Evolutionary conservation across 2,797 vertebrate genomes (phyloP), one percentile per base, ranked within the genome.

Genomic region (Poliocrania exsul): DNA sequence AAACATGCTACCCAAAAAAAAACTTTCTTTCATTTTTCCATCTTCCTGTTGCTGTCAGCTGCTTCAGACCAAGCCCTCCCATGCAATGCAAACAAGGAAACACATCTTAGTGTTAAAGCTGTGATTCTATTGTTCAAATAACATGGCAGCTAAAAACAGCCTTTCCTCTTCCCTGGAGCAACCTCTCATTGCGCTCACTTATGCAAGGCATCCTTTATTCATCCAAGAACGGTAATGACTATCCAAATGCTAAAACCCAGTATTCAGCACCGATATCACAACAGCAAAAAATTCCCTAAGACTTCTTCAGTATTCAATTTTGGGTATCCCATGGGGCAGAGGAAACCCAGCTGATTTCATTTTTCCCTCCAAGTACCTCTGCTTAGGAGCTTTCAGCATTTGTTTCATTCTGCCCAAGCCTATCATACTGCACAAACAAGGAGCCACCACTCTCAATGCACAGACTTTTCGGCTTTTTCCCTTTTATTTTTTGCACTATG

Each of bases 81-180:
- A n/a, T 44, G 38, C 13, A 1, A 90, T n/a, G 64, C 77, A 90
- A 94, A 93, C 81, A 91, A 86, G 92, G 91, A 94, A 97, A 94
- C 58, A 42, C 35, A 69, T 85, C 89, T 74, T 18, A 19, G 28
- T 13, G 35, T 92, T 88, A 90, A 67, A 75, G 79, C 69, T 40
- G 61, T 8, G 8, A 80, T 62, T 78, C 79, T 91, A 88, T 92
- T 86, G 89, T 92, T 93, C 64, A 91, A 94, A 57, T 86, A 95
- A 94, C 65, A 80, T 33, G 51, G 89, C 66, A 93, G 69, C 87
- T 92, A 90, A 94, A 92, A 95, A 53, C 77, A 88, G 81, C 60
- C 60, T 61, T 94, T 93, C 92, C 95, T 92, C 82, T 79, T 78
- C 88, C 81, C 79, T 57, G 67, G 47, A 95, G 84, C 80, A 91